Evolutionary conservation across 2,888 invertebrate species (phyloP).

Genomic region (Myopa testacea): DNA sequence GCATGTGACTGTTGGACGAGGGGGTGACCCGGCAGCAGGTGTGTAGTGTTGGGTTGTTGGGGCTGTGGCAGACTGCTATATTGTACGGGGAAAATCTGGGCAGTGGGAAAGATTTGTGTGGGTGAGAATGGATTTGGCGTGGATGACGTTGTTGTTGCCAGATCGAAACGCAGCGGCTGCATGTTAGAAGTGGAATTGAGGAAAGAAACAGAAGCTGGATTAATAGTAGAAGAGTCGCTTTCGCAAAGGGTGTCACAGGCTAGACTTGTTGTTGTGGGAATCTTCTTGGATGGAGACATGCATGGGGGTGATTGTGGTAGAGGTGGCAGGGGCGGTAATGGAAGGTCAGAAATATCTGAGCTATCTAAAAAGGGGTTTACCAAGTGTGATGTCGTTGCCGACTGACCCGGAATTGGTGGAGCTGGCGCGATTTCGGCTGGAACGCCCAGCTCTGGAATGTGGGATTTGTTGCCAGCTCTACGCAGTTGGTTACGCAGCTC

Average conservation of each 20-base stretch:
- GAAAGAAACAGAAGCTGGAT: conserved; percentile 49
- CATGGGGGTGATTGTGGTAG: conserved; percentile 15
- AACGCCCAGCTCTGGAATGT: conserved; percentile 52
- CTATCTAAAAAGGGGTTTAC: conserved; percentile 67
- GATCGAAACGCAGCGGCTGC: conserved; percentile 49
- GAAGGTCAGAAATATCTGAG: conserved; percentile 58
- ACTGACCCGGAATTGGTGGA: conserved; percentile 47
- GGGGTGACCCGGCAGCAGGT: conserved; percentile 44
- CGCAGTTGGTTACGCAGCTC: conserved; percentile 65
- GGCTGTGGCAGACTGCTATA: conserved; percentile 67
- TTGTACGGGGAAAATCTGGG: conserved; percentile 68
- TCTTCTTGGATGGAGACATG: conserved; percentile 19
- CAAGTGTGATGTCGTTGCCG: conserved; percentile 53
- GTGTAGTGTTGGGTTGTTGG: conserved; percentile 62
- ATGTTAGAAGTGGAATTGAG: conserved; percentile 46
- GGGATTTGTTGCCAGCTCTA: conserved; percentile 42
- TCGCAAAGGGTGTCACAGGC: conserved; percentile 48
- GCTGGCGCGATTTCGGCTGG: conserved; percentile 59
- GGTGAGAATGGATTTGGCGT: conserved; percentile 57
- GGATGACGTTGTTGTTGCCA: conserved; percentile 44
- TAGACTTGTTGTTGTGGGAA: conserved; percentile 42
- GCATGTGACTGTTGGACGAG: conserved; percentile 45
- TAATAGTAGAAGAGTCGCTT: conserved; percentile 49
- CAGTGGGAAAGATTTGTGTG: conserved; percentile 66
- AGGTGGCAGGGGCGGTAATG: conserved; percentile 55